phyloP scores from a whole-genome alignment of 2,113 vertebrate genomes.

The Chaetura pelagica region DNA sequence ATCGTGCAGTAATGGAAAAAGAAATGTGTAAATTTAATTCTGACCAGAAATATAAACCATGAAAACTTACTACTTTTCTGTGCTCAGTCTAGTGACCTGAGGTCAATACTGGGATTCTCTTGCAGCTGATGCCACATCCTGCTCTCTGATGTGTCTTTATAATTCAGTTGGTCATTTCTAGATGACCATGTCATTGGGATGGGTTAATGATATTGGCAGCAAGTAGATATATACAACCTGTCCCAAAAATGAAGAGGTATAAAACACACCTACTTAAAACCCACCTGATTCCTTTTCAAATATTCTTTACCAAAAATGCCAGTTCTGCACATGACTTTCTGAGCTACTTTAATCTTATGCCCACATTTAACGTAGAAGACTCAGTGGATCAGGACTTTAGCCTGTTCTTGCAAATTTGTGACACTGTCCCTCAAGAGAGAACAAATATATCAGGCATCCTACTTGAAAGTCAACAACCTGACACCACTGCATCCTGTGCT shows the following conservation, averaged over 20 bases:
- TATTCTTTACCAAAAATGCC: neutral
- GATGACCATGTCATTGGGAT: neutral
- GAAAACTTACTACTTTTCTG: neutral
- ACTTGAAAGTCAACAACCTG: conserved; percentile 63
- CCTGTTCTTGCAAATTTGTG: neutral
- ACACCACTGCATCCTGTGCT: conserved; percentile 65
- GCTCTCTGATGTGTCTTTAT: neutral
- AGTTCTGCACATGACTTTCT: neutral
- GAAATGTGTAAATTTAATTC: neutral
- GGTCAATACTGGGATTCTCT: neutral
- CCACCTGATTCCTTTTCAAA: neutral
- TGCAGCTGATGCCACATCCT: neutral
- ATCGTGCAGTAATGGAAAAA: neutral
- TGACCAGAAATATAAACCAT: neutral
- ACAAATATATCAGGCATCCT: conserved; percentile 34
- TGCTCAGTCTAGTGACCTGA: neutral
- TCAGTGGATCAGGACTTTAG: neutral
- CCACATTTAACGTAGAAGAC: neutral
- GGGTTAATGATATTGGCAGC: neutral
- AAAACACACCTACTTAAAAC: neutral
- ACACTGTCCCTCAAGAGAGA: neutral
- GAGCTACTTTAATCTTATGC: neutral
- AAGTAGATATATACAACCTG: neutral
- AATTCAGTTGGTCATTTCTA: neutral
- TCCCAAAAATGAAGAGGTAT: neutral